phyloP scores from a whole-genome alignment of 1,140 invertebrate species.

The Hestina assimilis region DNA sequence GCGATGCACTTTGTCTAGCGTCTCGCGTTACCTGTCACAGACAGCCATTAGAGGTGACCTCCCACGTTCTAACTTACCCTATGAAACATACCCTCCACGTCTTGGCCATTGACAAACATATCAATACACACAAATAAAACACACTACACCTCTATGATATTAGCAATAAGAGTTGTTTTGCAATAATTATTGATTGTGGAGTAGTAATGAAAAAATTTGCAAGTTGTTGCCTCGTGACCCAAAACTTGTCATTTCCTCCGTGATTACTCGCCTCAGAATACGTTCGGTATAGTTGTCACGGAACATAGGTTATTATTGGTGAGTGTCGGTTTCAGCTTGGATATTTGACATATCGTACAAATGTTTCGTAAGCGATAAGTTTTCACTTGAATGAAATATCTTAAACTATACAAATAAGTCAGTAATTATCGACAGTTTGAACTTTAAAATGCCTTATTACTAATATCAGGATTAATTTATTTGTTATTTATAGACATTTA shows the following conservation, averaged over 20 bases:
- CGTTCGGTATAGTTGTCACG: slow-evolving; percentile 53
- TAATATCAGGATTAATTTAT: no score
- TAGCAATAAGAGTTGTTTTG: slow-evolving; percentile 32
- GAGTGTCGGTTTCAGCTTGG: slow-evolving; percentile 50
- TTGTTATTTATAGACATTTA: no score
- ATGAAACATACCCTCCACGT: slow-evolving; percentile 63
- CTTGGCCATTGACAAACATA: slow-evolving; percentile 39
- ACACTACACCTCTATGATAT: slow-evolving; percentile 1
- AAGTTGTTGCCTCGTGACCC: slow-evolving; percentile 46
- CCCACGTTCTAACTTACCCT: slow-evolving; percentile 60
- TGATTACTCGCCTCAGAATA: slow-evolving; percentile 63
- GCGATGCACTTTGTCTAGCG: slow-evolving; percentile 69
- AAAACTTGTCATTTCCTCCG: slow-evolving; percentile 71
- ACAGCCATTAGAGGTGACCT: slow-evolving; percentile 70
- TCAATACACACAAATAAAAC: slow-evolving; percentile 19
- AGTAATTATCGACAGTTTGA: no score
- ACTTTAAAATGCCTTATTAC: no score
- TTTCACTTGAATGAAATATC: neutral
- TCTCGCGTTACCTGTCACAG: slow-evolving; percentile 72
- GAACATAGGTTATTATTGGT: slow-evolving; percentile 61
- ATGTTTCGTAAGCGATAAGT: neutral
- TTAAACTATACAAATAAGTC: neutral
- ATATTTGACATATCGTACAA: slow-evolving; percentile 35
- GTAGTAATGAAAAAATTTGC: slow-evolving; percentile 20
- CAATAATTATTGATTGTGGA: slow-evolving; percentile 13